Evolutionary conservation across 2,113 vertebrate genomes (phyloP), one percentile per base, ranked within the genome.

Genomic region (Mohoua ochrocephala): DNA sequence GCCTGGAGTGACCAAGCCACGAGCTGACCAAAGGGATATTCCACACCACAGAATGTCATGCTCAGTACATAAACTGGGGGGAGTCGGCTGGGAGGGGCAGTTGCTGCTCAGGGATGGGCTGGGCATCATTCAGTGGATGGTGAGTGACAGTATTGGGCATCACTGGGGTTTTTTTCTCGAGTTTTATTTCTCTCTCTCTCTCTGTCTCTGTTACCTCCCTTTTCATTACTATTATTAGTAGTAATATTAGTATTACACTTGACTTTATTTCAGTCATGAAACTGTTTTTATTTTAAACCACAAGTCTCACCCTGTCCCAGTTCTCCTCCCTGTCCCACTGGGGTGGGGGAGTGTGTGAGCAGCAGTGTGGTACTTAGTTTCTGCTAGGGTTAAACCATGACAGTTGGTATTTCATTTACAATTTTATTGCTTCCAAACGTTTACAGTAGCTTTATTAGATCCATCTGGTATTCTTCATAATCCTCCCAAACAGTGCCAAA

Each of bases 391-490:
- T 90, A 64, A 90, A 70, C 56, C 35, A 44, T 37, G 42, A 63
- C 88, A 84, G 84, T 41, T 85, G 86, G 57, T 49, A 76, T 90
- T 95, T 86, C 13, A n/a, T 93, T 87, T 81, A 77, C 70, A 69
- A 63, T 86, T 77, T 86, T 56, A 59, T 56, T 92, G 76, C 69
- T 91, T 95, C 60, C 79, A 95, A 80, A 89, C 35, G 8, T 91
- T 94, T 96, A 85, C 47, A 90, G 84, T 79, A 71, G 68, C 50
- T 81, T 91, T 96, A 89, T 94, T 92, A 93, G 85, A 93, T 91
- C 85, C 90, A 94, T 92, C 87, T 96, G 79, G 47, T 90, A 74
- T 85, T 96, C 67, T 81, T 92, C 71, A 47, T 57, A 86, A 84
- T 81, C 45, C 39, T 93, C 50, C 52, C 57, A 81, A 95, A 76